A percentile compares a stretch with the other conserved stretches of the same genome.
Evolutionary conservation across 2,113 vertebrate species (phyloP).

Genomic region (Hemiscyllium ocellatum): DNA sequence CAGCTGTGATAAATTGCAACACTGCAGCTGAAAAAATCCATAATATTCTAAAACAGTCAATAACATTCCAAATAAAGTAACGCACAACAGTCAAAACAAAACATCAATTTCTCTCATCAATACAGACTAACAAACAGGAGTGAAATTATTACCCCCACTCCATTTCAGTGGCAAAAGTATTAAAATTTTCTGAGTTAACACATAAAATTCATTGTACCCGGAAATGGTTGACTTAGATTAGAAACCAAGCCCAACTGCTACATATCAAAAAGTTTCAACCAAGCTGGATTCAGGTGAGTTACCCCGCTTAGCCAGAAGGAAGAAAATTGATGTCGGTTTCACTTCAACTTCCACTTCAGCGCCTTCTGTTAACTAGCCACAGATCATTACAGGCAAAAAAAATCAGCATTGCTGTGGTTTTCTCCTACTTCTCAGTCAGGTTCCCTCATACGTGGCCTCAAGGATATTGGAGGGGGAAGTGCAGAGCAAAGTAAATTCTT

Average conservation of each 20-base stretch:
- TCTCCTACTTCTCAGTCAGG: neutral
- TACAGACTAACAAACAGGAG: too few species aligned
- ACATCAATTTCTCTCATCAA: too few species aligned
- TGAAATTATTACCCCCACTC: too few species aligned
- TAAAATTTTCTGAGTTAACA: neutral
- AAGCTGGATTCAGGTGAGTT: neutral
- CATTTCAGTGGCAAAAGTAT: neutral
- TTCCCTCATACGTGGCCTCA: neutral
- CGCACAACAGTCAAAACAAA: too few species aligned
- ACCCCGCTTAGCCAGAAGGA: neutral
- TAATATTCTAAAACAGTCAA: too few species aligned
- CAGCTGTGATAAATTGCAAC: too few species aligned
- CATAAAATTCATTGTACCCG: neutral
- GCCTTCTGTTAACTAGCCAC: neutral
- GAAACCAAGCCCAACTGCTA: neutral
- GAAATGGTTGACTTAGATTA: neutral
- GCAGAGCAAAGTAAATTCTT: neutral
- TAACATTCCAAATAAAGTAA: too few species aligned
- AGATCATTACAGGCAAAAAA: neutral
- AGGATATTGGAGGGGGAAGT: neutral
- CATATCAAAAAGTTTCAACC: neutral
- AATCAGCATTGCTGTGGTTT: neutral
- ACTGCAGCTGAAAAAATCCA: too few species aligned
- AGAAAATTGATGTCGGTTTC: neutral
- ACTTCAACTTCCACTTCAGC: constrained; percentile 19